Conservation (phyloP, 1,140 invertebrate genomes). For the Argopecten irradians region DNA sequence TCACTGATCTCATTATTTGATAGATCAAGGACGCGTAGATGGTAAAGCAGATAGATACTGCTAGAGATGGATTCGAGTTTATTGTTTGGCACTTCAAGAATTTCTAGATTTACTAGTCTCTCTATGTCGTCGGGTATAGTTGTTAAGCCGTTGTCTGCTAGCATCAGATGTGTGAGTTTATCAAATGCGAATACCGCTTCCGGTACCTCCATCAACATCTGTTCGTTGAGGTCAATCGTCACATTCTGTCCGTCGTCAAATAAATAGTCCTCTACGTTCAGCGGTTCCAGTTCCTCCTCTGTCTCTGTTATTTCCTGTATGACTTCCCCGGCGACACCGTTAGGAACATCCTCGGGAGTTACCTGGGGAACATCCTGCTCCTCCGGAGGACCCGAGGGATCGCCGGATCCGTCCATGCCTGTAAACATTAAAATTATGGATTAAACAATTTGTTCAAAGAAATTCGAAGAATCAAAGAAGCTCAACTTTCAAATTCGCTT, state of each 20-base stretch:
- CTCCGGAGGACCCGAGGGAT: not conserved
- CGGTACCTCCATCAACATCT: slow-evolving; percentile 56
- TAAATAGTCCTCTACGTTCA: slow-evolving; percentile 44
- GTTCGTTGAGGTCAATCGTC: slow-evolving; percentile 62
- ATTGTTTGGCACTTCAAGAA: slow-evolving; percentile 66
- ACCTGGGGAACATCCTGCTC: not conserved
- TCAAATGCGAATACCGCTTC: slow-evolving; percentile 57
- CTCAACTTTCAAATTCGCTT: no score
- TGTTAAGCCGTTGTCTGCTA: slow-evolving; percentile 65
- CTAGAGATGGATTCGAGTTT: slow-evolving; percentile 58
- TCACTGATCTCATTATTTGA: slow-evolving; percentile 69
- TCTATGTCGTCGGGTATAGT: slow-evolving; percentile 65
- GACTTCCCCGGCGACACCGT: not conserved
- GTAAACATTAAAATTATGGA: no score
- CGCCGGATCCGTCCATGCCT: not conserved
- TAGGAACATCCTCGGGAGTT: not conserved
- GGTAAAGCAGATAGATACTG: slow-evolving; percentile 59
- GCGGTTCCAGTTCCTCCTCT: slow-evolving; percentile 36
- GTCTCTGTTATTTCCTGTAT: slow-evolving; percentile 20
- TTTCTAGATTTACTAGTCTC: slow-evolving; percentile 62
- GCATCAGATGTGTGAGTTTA: slow-evolving; percentile 61
- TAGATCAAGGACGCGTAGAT: slow-evolving; percentile 67
- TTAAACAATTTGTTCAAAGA: no score
- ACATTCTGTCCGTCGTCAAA: slow-evolving; percentile 59
- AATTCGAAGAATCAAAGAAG: no score